phyloP scores from a whole-genome alignment of 2,797 vertebrate genomes.

The Protosalanx chinensis region DNA sequence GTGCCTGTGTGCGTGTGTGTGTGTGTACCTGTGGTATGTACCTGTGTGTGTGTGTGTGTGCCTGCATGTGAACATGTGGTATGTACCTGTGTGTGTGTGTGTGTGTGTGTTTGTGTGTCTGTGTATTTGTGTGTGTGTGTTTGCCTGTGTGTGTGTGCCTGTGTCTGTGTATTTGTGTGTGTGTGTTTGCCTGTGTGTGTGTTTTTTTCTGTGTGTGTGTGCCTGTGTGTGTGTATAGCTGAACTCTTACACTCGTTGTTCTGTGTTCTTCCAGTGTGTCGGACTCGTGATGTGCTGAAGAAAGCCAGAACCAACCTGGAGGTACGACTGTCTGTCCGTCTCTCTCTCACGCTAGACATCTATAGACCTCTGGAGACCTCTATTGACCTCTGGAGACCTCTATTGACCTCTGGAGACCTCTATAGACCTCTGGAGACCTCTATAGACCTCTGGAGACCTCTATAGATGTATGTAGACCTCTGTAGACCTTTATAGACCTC shows the following conservation, averaged over 20 bases:
- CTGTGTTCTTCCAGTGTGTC: slow-evolving; percentile 77
- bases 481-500: too few relatives aligned
- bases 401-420: too few relatives aligned
- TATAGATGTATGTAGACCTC: too few relatives aligned
- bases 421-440: too few relatives aligned
- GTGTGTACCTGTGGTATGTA: background rate
- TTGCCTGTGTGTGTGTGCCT: background rate
- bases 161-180: background rate
- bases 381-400: too few relatives aligned
- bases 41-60: background rate
- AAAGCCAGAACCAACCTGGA: slow-evolving; percentile 91
- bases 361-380: too few relatives aligned
- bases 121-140: background rate
- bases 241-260: slow-evolving; percentile 9
- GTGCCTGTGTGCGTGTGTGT: background rate
- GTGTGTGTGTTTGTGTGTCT: too few relatives aligned
- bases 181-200: too few relatives aligned
- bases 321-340: slow-evolving; percentile 64
- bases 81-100: background rate
- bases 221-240: background rate
- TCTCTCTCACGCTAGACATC: background rate
- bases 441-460: too few relatives aligned
- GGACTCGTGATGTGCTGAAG: slow-evolving; percentile 88
- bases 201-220: too few relatives aligned
- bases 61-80: background rate